phyloP scores from a whole-genome alignment of 2,113 vertebrate species.

The Serinus canaria region DNA sequence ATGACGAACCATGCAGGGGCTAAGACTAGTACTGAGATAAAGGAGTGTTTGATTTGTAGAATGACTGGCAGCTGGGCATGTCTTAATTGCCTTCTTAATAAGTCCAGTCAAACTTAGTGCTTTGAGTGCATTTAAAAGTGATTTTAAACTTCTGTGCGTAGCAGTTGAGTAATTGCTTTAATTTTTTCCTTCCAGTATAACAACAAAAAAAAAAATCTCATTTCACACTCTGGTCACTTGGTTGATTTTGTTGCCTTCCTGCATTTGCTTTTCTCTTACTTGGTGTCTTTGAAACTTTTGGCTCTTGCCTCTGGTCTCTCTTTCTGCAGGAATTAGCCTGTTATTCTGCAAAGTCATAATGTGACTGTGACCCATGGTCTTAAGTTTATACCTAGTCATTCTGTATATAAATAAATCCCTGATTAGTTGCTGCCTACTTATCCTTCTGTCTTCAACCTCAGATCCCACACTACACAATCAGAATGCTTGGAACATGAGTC shows the following conservation, averaged over 20 bases:
- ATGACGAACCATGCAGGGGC: neutral
- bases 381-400: conserved; percentile 27
- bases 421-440: conserved; percentile 20
- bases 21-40: neutral
- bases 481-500: neutral
- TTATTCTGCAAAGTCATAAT: conserved; percentile 22
- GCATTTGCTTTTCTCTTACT: neutral
- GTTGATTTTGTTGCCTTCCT: neutral
- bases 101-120: neutral
- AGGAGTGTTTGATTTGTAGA: neutral
- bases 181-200: neutral
- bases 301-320: neutral
- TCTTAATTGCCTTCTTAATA: neutral
- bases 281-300: neutral
- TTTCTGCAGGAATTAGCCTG: neutral
- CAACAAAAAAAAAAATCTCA: neutral
- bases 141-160: neutral
- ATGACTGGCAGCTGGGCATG: neutral
- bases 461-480: neutral
- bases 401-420: conserved; percentile 26
- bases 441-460: neutral
- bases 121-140: neutral
- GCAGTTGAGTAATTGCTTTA: neutral
- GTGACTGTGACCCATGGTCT: neutral
- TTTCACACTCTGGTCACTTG: neutral